Base-by-base conservation (phyloP, 64 coral and sea anemone species). In the Cladopsammia gracilis region DNA sequence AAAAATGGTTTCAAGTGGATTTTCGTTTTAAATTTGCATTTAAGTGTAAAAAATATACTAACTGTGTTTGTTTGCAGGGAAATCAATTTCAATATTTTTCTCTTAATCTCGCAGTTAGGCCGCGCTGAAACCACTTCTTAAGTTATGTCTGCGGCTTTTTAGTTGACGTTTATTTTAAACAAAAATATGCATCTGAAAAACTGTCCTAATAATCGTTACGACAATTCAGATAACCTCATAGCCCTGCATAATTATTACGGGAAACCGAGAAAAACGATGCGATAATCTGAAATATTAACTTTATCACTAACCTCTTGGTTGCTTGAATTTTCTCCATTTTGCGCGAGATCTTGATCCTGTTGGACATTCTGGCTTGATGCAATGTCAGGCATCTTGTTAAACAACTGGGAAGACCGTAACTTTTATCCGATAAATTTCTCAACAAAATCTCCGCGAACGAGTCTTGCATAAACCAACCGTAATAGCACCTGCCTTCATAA, bases 361-460 rank as follows among this genome's bases (percentile, higher is more conserved):
- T 80, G 12, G 6, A 84, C 61, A 9, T 44, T 84, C 48, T 84
- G 80, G 61, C 80, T 84, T 6, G 80, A 84, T 22, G 61, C 80
- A 49, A 84, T 84, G 61, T 84, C 80, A 3, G 80, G 80, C 80
- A 84, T 84, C 43, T 84, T 84, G 60, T 84, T 62, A 82, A 64
- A 82, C 78, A 82, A 68, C 46, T 84, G 8, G 18, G 67, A 84
- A 48, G 62, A 48, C 22, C 61, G 26, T 50, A 84, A 19, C 58
- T 12, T 64, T 15, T 8, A 10, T 67, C n/a, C 3, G 4, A 25
- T 15, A 18, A 10, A 47, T 48, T 84, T 19, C 45, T 20, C 80
- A 24, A 65, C 45, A 48, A 60, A 10, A 5, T 24, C 62, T 20
- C 62, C 45, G 54, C 22, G 77, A 79, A 51, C 19, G 58, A 60